phyloP scores from a whole-genome alignment of 2,797 vertebrate species.

The Threskiornis aethiopicus region DNA sequence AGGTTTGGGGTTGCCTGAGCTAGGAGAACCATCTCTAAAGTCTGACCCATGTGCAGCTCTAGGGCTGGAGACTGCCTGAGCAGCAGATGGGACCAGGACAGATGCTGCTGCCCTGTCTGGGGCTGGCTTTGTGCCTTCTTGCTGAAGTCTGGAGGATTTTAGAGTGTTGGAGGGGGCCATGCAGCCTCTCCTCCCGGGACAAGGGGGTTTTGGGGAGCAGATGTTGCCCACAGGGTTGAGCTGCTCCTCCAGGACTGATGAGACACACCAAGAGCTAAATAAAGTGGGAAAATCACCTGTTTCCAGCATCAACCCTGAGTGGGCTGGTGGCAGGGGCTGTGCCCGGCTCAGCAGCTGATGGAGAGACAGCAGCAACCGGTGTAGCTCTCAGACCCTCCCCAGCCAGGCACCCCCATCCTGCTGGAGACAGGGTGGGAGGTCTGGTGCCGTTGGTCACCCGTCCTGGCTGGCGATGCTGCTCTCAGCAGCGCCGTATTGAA shows the following conservation, averaged over 20 bases:
- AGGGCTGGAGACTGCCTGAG: not conserved
- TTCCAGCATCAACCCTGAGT: not conserved
- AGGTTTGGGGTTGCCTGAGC: not conserved
- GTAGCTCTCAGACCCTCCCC: not conserved
- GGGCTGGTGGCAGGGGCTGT: not conserved
- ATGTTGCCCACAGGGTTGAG: not conserved
- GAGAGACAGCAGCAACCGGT: rapidly evolving
- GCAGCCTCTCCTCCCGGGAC: not conserved
- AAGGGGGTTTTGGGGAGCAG: not conserved
- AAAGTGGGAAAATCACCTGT: not conserved
- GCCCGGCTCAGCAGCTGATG: not conserved
- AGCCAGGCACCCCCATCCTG: not conserved
- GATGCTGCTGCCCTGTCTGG: not conserved
- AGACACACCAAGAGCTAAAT: not conserved
- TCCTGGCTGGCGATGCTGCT: not conserved
- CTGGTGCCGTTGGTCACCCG: not conserved
- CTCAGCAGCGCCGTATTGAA: rapidly evolving
- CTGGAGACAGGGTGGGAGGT: not conserved
- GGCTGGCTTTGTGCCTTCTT: not conserved
- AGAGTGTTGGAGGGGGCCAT: too few relatives aligned
- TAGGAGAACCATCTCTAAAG: not conserved
- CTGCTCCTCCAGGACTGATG: not conserved
- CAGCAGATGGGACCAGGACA: not conserved
- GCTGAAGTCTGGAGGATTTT: not conserved
- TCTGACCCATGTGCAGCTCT: not conserved